Conservation (phyloP, 2,888 invertebrate genomes). For the Drosophila nigricruria region DNA sequence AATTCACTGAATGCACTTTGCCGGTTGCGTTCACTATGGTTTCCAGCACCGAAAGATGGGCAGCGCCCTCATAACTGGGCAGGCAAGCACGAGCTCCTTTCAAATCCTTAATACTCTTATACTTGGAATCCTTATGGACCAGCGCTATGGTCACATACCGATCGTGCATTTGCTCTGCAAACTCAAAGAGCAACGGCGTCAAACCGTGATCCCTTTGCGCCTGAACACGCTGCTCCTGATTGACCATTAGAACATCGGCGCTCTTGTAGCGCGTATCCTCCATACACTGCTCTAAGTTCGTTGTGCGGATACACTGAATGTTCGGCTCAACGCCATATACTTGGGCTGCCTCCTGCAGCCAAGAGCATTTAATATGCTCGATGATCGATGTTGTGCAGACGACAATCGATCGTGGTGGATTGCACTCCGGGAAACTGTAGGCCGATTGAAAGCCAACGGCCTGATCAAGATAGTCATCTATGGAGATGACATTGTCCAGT, state of each 20-base stretch:
- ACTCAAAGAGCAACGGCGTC: conserved; percentile 82
- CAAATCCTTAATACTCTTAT: conserved; percentile 88
- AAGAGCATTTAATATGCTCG: conserved; percentile 92
- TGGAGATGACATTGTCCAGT: conserved; percentile 87
- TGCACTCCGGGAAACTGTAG: conserved; percentile 89
- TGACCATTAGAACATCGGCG: conserved; percentile 90
- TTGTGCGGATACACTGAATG: conserved; percentile 90
- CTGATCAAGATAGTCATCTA: conserved; percentile 89
- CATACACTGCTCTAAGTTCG: conserved; percentile 89
- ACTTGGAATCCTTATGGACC: conserved; percentile 87
- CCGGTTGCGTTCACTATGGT: conserved; percentile 85
- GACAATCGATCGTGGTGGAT: conserved; percentile 88
- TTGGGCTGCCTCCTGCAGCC: conserved; percentile 90
- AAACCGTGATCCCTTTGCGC: conserved; percentile 88
- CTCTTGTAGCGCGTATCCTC: conserved; percentile 87
- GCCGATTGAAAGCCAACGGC: conserved; percentile 88
- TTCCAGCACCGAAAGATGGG: conserved; percentile 88
- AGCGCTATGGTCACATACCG: conserved; percentile 88
- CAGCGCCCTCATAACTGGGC: conserved; percentile 91
- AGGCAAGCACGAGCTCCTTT: conserved; percentile 91
- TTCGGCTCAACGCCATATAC: conserved; percentile 92
- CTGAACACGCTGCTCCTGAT: conserved; percentile 89
- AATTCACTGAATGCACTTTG: conserved; percentile 69
- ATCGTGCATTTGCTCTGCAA: conserved; percentile 81
- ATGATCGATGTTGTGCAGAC: conserved; percentile 90